Base-by-base conservation (phyloP, 2,888 invertebrate genomes). In the Spisula solida region DNA sequence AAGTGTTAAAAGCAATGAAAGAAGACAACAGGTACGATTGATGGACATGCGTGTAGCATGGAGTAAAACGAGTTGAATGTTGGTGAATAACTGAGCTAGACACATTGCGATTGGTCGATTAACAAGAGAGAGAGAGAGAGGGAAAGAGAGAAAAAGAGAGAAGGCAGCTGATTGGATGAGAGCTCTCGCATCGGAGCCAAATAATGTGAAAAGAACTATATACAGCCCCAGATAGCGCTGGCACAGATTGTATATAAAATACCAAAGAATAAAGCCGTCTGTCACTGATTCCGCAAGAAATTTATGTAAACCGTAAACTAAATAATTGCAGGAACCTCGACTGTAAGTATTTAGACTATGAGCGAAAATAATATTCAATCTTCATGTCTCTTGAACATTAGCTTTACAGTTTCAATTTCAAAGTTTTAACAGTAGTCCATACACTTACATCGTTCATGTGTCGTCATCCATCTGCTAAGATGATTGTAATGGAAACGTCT, bases 141-240 rank as follows among this genome's bases (percentile, higher is more conserved):
- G n/a, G n/a, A n/a, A n/a, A n/a, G n/a, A n/a, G n/a, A n/a, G n/a
- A n/a, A n/a, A n/a, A n/a, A n/a, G n/a, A 66, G 25, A 25, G 60
- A 56, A 56, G n/a, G 60, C 10, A 66, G n/a, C n/a, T 66, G 60
- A 66, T 66, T 66, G 60, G 60, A 10, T 66, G 25, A 25, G 2
- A 25, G 60, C 25, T 66, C n/a, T 66, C n/a, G 25, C n/a, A 25
- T 66, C 60, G n/a, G n/a, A 66, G 60, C 60, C 60, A n/a, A 66
- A 25, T 0, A 25, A 6, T 25, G 25, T 25, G 25, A 60, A 20
- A 20, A 0, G 60, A 25, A 66, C 60, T 25, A 8, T 25, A 8
- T 8, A 66, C 60, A 25, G 60, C n/a, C 60, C n/a, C 25, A 25
- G 60, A 60, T n/a, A 5, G 25, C 25, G 60, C 60, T 25, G 10